Base-by-base conservation (phyloP, 1,140 invertebrate genomes). In the Drosophila nasuta region DNA sequence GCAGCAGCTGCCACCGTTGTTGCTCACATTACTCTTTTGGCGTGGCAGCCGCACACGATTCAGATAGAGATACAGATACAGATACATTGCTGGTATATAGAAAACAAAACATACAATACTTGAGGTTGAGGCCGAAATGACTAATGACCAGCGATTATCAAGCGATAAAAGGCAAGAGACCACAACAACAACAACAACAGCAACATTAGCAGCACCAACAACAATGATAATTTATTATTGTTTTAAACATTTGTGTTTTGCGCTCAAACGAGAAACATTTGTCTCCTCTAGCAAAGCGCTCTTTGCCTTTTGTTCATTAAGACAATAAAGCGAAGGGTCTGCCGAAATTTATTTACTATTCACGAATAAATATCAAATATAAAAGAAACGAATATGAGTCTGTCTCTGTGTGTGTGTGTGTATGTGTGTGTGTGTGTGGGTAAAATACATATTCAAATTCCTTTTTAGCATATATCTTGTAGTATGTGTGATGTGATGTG, bases 101-200 rank as follows among this genome's bases (percentile, higher is more conserved):
- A 77, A 83, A 81, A 83, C 66, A 79, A 46, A 63, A 71, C 72
- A 78, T 66, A 88, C 85, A 88, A 87, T 83, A 83, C 83, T 87
- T 85, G 75, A 88, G 85, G 81, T 83, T 88, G 85, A 89, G 81
- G 71, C 77, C 85, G 79, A 91, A 91, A 91, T 91, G 88, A 91
- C 88, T 91, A 91, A 91, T 91, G 88, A 85, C 88, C 88, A 85
- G 76, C 89, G 88, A 91, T 91, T 91, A 91, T 91, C 88, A 85
- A 86, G 76, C 88, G 88, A 91, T 91, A 91, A 91, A 91, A 91
- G 82, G 81, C 83, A 87, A 78, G 52, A 71, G 75, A 87, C 77
- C 54, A 69, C 69, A 74, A 13, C 51, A 74, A 69, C 69, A 74
- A 13, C 51, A 74, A 46, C 57, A 79, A 8, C 17, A 64, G 5